Percentiles rank a stretch among this genome's conserved stretches.
phyloP scores from a whole-genome alignment of 2,888 invertebrate species.

The Phytoseiulus persimilis region DNA sequence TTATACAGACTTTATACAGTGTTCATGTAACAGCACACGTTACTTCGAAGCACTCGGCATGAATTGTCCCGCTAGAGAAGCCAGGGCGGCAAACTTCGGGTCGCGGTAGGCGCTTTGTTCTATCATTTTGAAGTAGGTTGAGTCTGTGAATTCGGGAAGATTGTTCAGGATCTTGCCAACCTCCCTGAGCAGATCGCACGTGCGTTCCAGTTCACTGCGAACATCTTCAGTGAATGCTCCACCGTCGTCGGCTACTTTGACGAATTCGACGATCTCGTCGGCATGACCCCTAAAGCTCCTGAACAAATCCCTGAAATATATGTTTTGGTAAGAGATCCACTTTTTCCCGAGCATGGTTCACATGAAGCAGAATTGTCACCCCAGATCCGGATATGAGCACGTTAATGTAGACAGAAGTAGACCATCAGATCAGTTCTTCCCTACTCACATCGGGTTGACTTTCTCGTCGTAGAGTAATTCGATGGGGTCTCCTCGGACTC shows the following conservation, averaged over 20 bases:
- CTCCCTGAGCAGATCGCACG: background rate
- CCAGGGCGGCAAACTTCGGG: background rate
- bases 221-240: background rate
- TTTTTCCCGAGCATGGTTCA: too few species aligned
- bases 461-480: conserved; percentile 12
- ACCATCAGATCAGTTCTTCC: too few species aligned
- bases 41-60: background rate
- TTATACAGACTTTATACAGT: background rate
- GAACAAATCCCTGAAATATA: background rate
- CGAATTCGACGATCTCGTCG: background rate
- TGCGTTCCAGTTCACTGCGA: background rate
- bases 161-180: background rate
- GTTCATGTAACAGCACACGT: background rate
- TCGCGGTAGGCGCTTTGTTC: background rate
- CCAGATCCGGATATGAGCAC: too few species aligned
- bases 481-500: conserved; percentile 8
- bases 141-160: background rate
- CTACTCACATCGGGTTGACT: conserved; percentile 1
- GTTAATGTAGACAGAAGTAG: too few species aligned
- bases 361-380: too few species aligned
- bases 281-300: conserved; percentile 16
- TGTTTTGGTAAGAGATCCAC: too few species aligned
- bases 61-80: background rate
- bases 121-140: background rate
- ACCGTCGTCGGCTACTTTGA: background rate